These are phyloP conservation scores for Pinna nobilis DNA, from an alignment of 1,140 invertebrate genomes.

Conservation along the genomic window DNA sequence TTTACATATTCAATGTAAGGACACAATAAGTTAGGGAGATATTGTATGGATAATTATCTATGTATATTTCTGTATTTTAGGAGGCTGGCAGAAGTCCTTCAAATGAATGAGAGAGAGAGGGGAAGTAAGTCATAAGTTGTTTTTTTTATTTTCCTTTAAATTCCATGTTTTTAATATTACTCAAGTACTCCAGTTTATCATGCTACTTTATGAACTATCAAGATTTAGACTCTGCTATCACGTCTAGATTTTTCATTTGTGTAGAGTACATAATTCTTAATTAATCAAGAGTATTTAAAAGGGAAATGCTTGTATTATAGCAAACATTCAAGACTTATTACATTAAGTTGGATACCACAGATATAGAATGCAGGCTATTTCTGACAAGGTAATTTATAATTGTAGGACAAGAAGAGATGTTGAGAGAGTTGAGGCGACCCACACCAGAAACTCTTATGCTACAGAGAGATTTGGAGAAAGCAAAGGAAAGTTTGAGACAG, in stretches of 20 bases:
- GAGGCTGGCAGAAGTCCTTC: conserved; percentile 60
- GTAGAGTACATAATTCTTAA: no score
- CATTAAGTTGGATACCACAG: no score
- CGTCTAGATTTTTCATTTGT: no score
- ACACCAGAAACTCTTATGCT: conserved; percentile 61
- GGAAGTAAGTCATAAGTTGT: conserved; percentile 56
- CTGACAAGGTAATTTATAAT: background rate
- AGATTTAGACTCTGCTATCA: no score
- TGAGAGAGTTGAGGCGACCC: conserved; percentile 61
- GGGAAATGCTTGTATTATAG: no score
- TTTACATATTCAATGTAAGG: no score
- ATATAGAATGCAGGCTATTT: background rate
- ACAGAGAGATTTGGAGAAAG: conserved; percentile 59
- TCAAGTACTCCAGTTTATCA: background rate
- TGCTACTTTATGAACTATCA: no score
- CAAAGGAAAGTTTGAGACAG: conserved; percentile 56
- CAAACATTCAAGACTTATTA: no score
- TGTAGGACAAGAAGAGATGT: conserved; percentile 66
- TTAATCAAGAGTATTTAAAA: no score
- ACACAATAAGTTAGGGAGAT: no score
- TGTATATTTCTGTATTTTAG: conserved; percentile 46
- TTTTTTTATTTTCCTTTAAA: background rate
- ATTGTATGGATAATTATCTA: background rate
- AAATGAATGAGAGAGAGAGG: conserved; percentile 68
- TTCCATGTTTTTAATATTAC: background rate